Evolutionary conservation across 2,888 invertebrate species (phyloP).

Genomic region (Pollenia labialis): DNA sequence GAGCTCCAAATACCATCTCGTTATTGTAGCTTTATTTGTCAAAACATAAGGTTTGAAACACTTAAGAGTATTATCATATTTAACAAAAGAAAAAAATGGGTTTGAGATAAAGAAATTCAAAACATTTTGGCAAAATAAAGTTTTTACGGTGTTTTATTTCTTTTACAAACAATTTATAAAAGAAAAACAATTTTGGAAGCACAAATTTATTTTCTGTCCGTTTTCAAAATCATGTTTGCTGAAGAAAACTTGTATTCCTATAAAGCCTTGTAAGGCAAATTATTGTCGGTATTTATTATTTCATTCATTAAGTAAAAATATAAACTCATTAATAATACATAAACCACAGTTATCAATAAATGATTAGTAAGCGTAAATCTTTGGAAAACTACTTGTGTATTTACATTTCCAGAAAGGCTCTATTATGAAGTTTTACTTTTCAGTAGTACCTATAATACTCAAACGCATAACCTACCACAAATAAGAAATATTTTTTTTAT

Average conservation of each 20-base stretch:
- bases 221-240: neutral
- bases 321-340: too few relatives aligned
- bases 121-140: neutral
- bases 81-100: neutral
- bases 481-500: neutral
- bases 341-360: too few relatives aligned
- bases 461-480: neutral
- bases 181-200: too few relatives aligned
- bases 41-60: slow-evolving; percentile 47
- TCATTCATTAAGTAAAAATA: too few relatives aligned
- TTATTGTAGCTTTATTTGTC: slow-evolving; percentile 58
- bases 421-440: too few relatives aligned
- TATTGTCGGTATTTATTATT: neutral
- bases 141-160: neutral
- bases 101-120: neutral
- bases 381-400: too few relatives aligned
- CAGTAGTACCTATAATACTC: neutral
- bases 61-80: neutral
- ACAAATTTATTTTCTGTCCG: too few relatives aligned
- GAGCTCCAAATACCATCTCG: slow-evolving; percentile 66
- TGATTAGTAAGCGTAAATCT: too few relatives aligned
- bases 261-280: neutral
- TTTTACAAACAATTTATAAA: too few relatives aligned
- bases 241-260: neutral
- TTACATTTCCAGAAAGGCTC: too few relatives aligned